Base-by-base conservation (phyloP, 2,113 vertebrate genomes). In the Mesoclemmys tuberculata region DNA sequence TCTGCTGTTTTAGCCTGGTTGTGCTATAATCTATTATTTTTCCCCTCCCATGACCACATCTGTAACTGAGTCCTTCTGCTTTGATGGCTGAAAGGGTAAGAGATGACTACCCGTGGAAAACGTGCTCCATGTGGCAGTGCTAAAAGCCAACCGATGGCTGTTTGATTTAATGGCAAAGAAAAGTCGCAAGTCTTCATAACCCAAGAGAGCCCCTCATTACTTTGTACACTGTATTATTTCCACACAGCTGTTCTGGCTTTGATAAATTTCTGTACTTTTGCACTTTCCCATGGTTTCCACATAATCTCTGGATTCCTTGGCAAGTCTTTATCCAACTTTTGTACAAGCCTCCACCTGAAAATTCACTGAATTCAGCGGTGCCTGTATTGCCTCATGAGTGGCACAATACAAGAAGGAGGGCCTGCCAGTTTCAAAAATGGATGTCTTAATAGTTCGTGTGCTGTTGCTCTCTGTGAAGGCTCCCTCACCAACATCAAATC, bases 351-450 rank as follows among this genome's bases (percentile, higher is more conserved):
- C 24, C 31, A 51, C 56, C 83, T 1, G 2, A 18, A 41, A 14
- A 8, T 38, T 14, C 0, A 4, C 21, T 0, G 0, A 16, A 26
- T 80, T 99, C 98, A 99, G 97, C 98, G 99, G 81, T 99, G 99
- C 87, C 99, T 98, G 94, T 99, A 99, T 93, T 99, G 99, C 98
- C 99, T 99, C 99, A 99, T 99, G 90, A 99, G 99, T 58, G 99
- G 99, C 80, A 99, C 98, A 35, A 99, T 99, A 98, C 99, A 99
- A 26, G 99, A 99, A 1, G 99, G 99, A 0, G 99, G 99, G 54
- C 99, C 99, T 2, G 99, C 99, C 95, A 99, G 94, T 95, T 99
- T 99, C 96, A 99, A 98, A 93, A 99, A 99, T 0, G 99, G 98
- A 95, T 99, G 99, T 96, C 99, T 98, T 79, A 99, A 97, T 85